Percentiles rank a stretch among this genome's conserved stretches.
phyloP scores from a whole-genome alignment of 2,113 vertebrate genomes.

The Oncorhynchus masou region DNA sequence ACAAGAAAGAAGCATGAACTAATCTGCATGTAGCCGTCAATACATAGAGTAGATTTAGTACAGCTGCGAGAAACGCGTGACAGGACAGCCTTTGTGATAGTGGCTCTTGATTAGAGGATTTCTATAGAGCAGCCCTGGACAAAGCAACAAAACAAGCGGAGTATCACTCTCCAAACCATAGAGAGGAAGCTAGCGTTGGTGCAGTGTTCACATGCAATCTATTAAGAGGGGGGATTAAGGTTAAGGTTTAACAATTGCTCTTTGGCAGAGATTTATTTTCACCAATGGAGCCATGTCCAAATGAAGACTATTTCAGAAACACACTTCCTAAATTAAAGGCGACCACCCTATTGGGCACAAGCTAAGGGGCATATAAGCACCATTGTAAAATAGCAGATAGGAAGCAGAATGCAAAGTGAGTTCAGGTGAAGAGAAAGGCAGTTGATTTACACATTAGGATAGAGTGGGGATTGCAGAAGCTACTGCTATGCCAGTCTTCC shows the following conservation, averaged over 20 bases:
- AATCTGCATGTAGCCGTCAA: constrained; percentile 19
- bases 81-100: constrained; percentile 14
- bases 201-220: constrained; percentile 8
- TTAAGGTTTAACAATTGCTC: not conserved
- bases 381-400: constrained; percentile 10
- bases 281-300: not conserved
- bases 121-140: constrained; percentile 20
- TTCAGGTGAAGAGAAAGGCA: not conserved
- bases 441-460: constrained; percentile 11
- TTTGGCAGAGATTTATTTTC: not conserved
- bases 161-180: constrained; percentile 9
- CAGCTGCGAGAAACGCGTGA: constrained; percentile 13
- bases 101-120: constrained; percentile 15
- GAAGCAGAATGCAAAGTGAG: constrained; percentile 18
- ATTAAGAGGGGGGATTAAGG: not conserved
- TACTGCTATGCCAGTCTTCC: constrained; percentile 16
- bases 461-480: constrained; percentile 19
- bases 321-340: not conserved
- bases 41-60: constrained; percentile 26
- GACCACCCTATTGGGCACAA: not conserved
- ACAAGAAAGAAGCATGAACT: constrained; percentile 27
- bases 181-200: constrained; percentile 15
- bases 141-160: constrained; percentile 36
- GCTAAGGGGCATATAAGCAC: not conserved
- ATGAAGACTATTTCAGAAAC: not conserved